Conservation (phyloP, 2,888 invertebrate genomes). For the Eubasilissa splendida region DNA sequence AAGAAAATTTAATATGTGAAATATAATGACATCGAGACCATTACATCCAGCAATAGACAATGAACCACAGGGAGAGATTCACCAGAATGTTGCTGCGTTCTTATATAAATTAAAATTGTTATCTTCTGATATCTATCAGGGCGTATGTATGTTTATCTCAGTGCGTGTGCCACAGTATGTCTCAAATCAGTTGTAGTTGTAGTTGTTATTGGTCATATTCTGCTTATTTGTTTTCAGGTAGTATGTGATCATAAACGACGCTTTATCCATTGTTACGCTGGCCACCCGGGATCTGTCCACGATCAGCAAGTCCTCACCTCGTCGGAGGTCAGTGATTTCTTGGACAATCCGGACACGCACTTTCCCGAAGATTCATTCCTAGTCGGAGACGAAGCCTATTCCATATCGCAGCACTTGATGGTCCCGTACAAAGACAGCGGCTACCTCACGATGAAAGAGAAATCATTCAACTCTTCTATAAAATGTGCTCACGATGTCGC, state of each 20-base stretch:
- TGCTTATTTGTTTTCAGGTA: not conserved
- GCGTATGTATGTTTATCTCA: too few species aligned
- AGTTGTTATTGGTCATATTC: too few species aligned
- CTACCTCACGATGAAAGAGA: not conserved
- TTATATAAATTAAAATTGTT: too few species aligned
- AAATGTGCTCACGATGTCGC: not conserved
- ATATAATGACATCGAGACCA: too few species aligned
- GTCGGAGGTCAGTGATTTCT: conserved; percentile 5
- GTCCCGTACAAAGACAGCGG: not conserved
- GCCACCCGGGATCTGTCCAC: conserved; percentile 17
- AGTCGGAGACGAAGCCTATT: not conserved
- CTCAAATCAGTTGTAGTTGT: too few species aligned
- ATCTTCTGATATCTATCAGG: too few species aligned
- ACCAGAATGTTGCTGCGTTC: too few species aligned
- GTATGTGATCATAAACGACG: conserved; percentile 17
- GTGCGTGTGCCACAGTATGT: too few species aligned
- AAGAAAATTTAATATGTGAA: too few species aligned
- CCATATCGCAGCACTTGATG: not conserved
- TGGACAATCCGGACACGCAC: not conserved
- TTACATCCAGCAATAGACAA: too few species aligned
- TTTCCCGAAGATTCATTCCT: not conserved
- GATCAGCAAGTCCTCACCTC: conserved; percentile 14
- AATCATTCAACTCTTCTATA: not conserved
- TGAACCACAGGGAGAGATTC: too few species aligned
- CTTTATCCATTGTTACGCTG: conserved; percentile 6